Percentiles rank a stretch among this genome's conserved stretches.
phyloP scores from a whole-genome alignment of 2,888 invertebrate species.

The Heliconius cydno region DNA sequence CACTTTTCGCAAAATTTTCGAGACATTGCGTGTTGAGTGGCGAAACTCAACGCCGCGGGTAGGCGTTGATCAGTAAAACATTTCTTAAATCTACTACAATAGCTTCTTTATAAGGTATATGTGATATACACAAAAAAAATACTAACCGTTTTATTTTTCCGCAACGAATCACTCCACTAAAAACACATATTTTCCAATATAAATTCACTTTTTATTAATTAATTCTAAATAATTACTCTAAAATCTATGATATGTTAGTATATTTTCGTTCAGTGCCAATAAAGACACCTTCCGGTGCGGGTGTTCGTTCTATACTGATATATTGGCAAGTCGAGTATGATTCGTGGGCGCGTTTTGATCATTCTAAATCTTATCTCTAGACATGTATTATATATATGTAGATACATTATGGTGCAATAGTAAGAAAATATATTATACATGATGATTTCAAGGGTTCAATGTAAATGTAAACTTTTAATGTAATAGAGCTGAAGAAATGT shows the following conservation, averaged over 20 bases:
- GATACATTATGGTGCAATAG: background rate
- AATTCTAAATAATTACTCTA: background rate
- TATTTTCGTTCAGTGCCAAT: background rate
- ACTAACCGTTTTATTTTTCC: background rate
- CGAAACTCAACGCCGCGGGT: background rate
- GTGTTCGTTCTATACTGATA: conserved; percentile 7
- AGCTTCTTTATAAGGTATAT: background rate
- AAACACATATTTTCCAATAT: background rate
- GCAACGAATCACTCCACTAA: background rate
- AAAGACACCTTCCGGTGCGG: background rate
- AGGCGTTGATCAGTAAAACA: background rate
- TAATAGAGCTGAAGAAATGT: background rate
- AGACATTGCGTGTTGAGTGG: background rate
- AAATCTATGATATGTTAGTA: background rate
- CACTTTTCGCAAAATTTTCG: background rate
- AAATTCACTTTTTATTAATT: background rate
- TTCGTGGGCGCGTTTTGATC: background rate
- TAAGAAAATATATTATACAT: background rate
- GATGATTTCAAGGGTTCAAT: background rate
- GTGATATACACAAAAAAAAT: background rate
- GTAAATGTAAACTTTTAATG: background rate
- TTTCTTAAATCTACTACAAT: background rate
- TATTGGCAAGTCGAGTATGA: background rate
- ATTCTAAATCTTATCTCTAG: background rate
- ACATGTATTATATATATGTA: background rate